These are phyloP conservation scores for Pararge aegeria DNA, from an alignment of 1,140 invertebrate genomes.

Conservation along the genomic window DNA sequence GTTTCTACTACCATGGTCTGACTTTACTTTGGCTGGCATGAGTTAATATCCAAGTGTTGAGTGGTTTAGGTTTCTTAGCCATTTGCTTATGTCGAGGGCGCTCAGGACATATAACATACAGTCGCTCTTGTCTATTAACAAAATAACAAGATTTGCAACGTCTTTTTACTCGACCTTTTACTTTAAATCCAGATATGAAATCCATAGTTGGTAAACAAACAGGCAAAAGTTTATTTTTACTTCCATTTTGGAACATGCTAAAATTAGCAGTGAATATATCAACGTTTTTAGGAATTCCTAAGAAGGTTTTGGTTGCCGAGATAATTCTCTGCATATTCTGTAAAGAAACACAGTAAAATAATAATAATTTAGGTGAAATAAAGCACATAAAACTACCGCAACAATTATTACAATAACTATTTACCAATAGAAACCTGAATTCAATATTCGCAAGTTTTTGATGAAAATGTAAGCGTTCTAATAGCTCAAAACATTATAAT, in stretches of 20 bases:
- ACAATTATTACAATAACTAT: too few species aligned
- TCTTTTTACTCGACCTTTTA: conserved; percentile 57
- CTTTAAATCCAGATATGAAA: conserved; percentile 56
- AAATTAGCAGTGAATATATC: conserved; percentile 31
- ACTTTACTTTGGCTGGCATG: conserved; percentile 84
- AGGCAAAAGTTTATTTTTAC: conserved; percentile 42
- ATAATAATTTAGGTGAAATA: too few species aligned
- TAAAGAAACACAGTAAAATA: conserved; percentile 2
- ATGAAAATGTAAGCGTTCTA: too few species aligned
- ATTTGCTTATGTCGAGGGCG: conserved; percentile 90
- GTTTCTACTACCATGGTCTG: conserved; percentile 79
- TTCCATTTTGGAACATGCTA: conserved; percentile 43
- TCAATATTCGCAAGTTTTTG: too few species aligned
- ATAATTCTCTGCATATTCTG: conserved; percentile 53
- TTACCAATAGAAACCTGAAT: too few species aligned
- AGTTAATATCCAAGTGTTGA: conserved; percentile 86
- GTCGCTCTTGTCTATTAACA: conserved; percentile 83
- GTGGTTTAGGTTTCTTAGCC: conserved; percentile 82
- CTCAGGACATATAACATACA: conserved; percentile 87
- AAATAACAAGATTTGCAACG: conserved; percentile 90
- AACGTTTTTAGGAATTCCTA: conserved; percentile 17
- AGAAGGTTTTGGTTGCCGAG: conserved; percentile 38
- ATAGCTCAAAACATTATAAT: too few species aligned
- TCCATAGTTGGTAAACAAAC: conserved; percentile 44
- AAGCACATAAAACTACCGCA: too few species aligned